phyloP scores from a whole-genome alignment of 1,140 invertebrate species.

The Limonius californicus region DNA sequence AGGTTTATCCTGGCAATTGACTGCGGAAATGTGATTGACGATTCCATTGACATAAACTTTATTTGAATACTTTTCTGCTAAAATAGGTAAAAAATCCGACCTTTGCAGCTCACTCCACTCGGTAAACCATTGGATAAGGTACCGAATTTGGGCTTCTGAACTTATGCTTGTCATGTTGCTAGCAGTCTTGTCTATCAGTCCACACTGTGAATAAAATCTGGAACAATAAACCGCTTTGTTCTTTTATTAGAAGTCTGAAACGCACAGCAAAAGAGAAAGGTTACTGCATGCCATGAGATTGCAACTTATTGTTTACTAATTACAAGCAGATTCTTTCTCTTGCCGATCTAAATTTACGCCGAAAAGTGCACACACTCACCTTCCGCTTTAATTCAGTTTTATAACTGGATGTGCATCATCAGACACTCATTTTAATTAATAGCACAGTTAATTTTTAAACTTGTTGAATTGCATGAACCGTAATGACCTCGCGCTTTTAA shows the following conservation, averaged over 20 bases:
- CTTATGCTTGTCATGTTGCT: slow-evolving; percentile 41
- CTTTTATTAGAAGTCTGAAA: slow-evolving; percentile 6
- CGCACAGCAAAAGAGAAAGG: slow-evolving; percentile 23
- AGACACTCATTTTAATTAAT: neutral
- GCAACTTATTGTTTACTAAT: slow-evolving; percentile 11
- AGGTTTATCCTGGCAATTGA: slow-evolving; percentile 68
- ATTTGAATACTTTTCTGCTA: slow-evolving; percentile 64
- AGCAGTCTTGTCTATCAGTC: neutral
- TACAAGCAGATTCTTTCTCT: neutral
- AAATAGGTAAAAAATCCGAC: slow-evolving; percentile 74
- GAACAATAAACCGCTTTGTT: slow-evolving; percentile 14
- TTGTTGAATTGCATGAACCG: slow-evolving; percentile 28
- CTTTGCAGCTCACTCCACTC: slow-evolving; percentile 86
- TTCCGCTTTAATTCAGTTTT: too few relatives aligned
- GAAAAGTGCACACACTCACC: too few relatives aligned
- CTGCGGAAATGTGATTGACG: slow-evolving; percentile 61
- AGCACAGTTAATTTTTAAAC: slow-evolving; percentile 17
- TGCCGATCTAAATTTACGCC: neutral
- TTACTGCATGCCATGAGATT: slow-evolving; percentile 10
- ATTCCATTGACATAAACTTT: slow-evolving; percentile 67
- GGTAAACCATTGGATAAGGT: slow-evolving; percentile 80
- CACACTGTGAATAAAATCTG: slow-evolving; percentile 3
- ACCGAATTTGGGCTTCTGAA: slow-evolving; percentile 69
- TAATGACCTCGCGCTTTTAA: slow-evolving; percentile 37
- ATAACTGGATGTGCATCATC: too few relatives aligned